Evolutionary conservation across 2,113 vertebrate genomes (phyloP), one percentile per base, ranked within the genome.

Genomic region (Phoenicopterus ruber): DNA sequence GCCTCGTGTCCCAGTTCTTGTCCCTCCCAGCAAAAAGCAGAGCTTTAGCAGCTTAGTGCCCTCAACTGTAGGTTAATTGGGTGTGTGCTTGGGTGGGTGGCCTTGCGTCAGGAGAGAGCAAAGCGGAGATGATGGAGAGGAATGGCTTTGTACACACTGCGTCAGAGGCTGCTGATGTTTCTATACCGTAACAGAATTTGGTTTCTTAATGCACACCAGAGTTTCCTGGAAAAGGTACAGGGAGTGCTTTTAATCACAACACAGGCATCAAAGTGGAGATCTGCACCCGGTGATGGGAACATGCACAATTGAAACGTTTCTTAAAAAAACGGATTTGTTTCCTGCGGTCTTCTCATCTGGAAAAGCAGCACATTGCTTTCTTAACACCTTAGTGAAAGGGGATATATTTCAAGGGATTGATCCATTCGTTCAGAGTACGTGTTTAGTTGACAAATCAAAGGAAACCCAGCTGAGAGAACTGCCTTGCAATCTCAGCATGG

Each of bases 121-220:
- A 32, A 19, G 73, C 6, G 10, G 13, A 50, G 40, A 1, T 38
- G 73, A 26, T 18, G 62, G 25, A 34, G 46, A 38, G 65, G 52
- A 63, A 17, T 17, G 34, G 73, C 28, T 16, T 26, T 6, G 2
- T 62, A 13, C 42, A 66, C 7, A 26, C 19, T 0, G 0, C 2
- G 7, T 17, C 65, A 11, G 25, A 38, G 73, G 40, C 49, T 88
- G 72, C 72, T 50, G 50, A 1, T 26, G 17, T 19, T 21, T 7
- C 69, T 32, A 20, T 9, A 6, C 19, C 4, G 3, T 47, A 16
- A 4, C 13, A 54, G 57, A 61, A 10, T 46, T 50, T 73, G 72
- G 17, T 49, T 72, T 59, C 77, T 36, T 11, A 13, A 16, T 10
- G 11, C 32, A 5, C 22, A 0, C 13, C 0, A 0, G 36, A 25